These are phyloP conservation scores for Ametastegia equiseti DNA, from an alignment of 2,888 invertebrate species.

Conservation along the genomic window DNA sequence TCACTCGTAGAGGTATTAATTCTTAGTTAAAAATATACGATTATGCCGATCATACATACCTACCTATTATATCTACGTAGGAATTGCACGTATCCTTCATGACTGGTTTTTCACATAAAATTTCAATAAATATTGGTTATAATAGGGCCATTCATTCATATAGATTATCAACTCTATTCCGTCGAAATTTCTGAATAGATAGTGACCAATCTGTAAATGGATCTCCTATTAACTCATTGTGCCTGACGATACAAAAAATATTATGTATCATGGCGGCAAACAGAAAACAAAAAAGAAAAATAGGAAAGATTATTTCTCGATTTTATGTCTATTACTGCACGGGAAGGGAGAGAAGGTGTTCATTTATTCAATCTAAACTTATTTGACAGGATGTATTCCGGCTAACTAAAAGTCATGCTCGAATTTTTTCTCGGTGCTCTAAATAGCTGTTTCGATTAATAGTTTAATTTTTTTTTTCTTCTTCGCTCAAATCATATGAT, in stretches of 20 bases:
- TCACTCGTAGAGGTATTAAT: background rate
- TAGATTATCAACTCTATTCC: slow-evolving; percentile 10
- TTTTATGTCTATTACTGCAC: no score
- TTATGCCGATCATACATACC: background rate
- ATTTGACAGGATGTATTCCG: background rate
- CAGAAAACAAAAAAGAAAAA: slow-evolving; percentile 52
- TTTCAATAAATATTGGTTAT: background rate
- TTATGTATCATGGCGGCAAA: slow-evolving; percentile 49
- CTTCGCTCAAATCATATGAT: slow-evolving; percentile 25
- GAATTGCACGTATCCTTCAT: background rate
- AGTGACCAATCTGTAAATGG: slow-evolving; percentile 42
- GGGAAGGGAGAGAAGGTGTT: slow-evolving; percentile 53
- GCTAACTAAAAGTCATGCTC: background rate
- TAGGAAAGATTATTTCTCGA: slow-evolving; percentile 53
- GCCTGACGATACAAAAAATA: background rate
- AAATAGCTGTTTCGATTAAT: slow-evolving; percentile 25
- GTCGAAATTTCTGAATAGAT: slow-evolving; percentile 45
- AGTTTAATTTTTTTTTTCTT: no score
- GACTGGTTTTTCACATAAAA: slow-evolving; percentile 21
- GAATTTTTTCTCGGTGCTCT: slow-evolving; percentile 24
- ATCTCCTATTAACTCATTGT: background rate
- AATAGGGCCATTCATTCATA: slow-evolving; percentile 22
- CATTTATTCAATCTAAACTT: slow-evolving; percentile 47
- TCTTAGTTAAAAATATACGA: background rate
- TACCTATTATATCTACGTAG: background rate